Evolutionary conservation across 2,797 vertebrate genomes (phyloP).

Genomic region (Neopelma chrysocephalum): DNA sequence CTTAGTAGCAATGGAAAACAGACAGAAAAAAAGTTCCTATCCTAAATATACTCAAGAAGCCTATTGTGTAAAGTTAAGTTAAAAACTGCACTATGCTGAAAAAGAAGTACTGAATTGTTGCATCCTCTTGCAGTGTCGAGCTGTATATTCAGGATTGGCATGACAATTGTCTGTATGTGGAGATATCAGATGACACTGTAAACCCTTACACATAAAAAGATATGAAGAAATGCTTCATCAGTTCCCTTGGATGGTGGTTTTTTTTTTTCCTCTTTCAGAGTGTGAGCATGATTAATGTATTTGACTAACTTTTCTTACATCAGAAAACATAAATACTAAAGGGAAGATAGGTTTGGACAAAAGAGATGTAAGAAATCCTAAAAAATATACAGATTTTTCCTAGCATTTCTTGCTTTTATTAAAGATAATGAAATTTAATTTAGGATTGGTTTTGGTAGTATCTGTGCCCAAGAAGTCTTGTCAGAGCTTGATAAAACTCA

Average conservation of each 20-base stretch:
- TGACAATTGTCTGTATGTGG: slow-evolving; percentile 29
- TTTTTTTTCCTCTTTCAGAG: not conserved
- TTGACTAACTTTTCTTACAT: not conserved
- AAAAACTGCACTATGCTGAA: not conserved
- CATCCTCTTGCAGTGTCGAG: not conserved
- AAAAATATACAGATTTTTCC: not conserved
- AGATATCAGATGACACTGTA: slow-evolving; percentile 43
- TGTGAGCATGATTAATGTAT: slow-evolving; percentile 41
- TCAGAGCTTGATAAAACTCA: not conserved
- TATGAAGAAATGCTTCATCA: not conserved
- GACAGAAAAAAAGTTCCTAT: not conserved
- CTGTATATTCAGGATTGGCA: slow-evolving; percentile 3
- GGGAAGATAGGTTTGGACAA: not conserved
- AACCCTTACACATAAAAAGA: slow-evolving; percentile 23
- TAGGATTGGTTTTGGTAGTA: not conserved
- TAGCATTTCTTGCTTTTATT: not conserved
- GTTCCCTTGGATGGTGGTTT: not conserved
- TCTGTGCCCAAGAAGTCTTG: not conserved
- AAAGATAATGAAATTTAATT: not conserved
- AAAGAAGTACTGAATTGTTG: not conserved
- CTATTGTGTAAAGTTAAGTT: not conserved
- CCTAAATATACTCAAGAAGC: not conserved
- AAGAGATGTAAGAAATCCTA: not conserved
- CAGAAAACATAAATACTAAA: not conserved
- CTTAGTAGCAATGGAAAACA: not conserved